Evolutionary conservation across 2,797 vertebrate species (phyloP), one percentile per base, ranked within the genome.

Genomic region (Aphelocoma californica): DNA sequence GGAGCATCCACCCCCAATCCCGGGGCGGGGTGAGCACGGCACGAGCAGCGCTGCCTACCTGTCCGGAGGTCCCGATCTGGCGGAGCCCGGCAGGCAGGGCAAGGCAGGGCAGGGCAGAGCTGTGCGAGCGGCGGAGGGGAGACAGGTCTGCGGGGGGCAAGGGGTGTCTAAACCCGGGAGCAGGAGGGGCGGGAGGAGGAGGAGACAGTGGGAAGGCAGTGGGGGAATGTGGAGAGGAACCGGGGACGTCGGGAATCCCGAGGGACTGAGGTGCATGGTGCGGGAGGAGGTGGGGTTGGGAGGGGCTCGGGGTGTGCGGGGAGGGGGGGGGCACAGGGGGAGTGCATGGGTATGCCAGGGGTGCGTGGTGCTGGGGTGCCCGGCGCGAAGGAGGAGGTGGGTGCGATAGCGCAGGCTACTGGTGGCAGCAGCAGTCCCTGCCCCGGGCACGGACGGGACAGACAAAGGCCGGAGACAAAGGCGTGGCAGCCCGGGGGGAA

Each of bases 391-490:
- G 44, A n/a, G 44, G 64, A 36, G 72, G n/a, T 11, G 45, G 54
- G 10, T 61, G 45, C 42, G 40, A 14, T 25, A 32, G 57, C 21
- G 70, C 78, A 67, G 83, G 71, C 62, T 40, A 64, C 61, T 1
- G 60, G n/a, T 3, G 38, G 50, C 83, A 38, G 74, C 28, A 83
- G 34, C 79, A 3, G 21, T 18, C 5, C 51, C 28, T 32, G 51
- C 31, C 48, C 44, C 18, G 31, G 42, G n/a, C 13, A 53, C 82
- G 72, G 93, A 79, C 83, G 69, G 96, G 88, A 72, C 94, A 93
- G 81, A 97, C 97, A 98, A 97, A 98, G 96, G 67, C 80, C 71
- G 70, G 69, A 96, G 92, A 97, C 97, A 97, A 97, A 97, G 96
- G 95, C 91, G 83, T 93, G 40, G 82, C 69, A 38, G 90, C 70